Base-by-base conservation (phyloP, 2,797 vertebrate genomes). In the Characodon lateralis region DNA sequence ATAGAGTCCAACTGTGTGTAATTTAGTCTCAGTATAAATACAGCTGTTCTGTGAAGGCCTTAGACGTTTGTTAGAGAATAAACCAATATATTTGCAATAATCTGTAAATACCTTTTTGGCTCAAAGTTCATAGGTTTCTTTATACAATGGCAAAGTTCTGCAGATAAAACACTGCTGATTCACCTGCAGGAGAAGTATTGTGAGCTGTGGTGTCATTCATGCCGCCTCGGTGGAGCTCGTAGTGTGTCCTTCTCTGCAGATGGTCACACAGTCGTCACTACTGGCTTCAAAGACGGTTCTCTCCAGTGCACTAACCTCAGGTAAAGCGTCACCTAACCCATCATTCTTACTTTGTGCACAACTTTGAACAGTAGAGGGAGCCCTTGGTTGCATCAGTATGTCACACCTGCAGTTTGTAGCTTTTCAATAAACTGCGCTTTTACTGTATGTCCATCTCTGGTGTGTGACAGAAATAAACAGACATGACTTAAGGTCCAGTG, bases 241-340 rank as follows among this genome's bases (percentile, higher is more conserved):
- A 88, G 82, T 18, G 78, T 91, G 41, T 85, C 81, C 14, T 93
- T 94, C 87, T 92, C 93, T 3, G 48, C 88, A n/a, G 90, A 93
- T 26, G 28, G 89, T 56, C 84, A 74, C 50, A 87, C 77, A 0
- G 73, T 94, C 50, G 63, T 94, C 65, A 92, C 91, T n/a, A 48
- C 79, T 20, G 90, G 88, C 69, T 58, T 66, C 2, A 59, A 51
- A 28, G 91, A 93, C 28, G 88, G 89, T 35, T 91, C 84, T 59
- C 77, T 94, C 14, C 70, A 93, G 69, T 93, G 89, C 61, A 51
- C 74, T 12, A 1, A 83, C 71, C 53, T 93, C 74, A 91, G 88
- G 93, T 94, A 80, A 86, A 72, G 71, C 59, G 22, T 53, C 39
- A 87, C 70, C 59, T 55, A 26, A 55, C n/a, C 13, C 24, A 18